These are phyloP conservation scores for Thysanoteuthis rhombus DNA, from an alignment of 2,888 invertebrate genomes.

Conservation along the genomic window DNA sequence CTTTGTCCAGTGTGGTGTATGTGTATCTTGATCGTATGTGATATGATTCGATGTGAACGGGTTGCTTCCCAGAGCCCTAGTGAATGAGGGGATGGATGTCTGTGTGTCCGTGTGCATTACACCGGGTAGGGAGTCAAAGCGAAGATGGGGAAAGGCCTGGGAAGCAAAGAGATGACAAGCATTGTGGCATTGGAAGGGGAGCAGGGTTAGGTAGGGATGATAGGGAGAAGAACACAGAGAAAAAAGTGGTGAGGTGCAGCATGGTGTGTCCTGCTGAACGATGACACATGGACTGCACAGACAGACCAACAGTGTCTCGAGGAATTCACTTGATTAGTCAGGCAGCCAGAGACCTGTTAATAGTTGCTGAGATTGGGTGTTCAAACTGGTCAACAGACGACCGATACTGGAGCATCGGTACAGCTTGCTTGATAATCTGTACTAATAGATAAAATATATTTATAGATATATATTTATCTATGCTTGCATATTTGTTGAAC, in stretches of 20 bases:
- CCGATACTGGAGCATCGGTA: background rate
- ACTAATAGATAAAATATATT: background rate
- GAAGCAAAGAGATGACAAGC: background rate
- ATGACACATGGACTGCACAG: background rate
- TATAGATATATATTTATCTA: background rate
- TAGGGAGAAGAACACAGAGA: background rate
- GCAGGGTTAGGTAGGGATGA: background rate
- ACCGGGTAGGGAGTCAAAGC: background rate
- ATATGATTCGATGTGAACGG: background rate
- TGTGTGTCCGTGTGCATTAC: background rate
- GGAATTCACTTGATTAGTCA: constrained; percentile 12
- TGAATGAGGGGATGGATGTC: background rate
- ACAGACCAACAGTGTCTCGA: background rate
- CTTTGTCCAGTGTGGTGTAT: background rate
- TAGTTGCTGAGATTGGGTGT: background rate
- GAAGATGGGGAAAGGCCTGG: background rate
- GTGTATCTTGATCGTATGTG: background rate
- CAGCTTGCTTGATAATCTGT: background rate
- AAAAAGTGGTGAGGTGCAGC: background rate
- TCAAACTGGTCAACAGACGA: background rate
- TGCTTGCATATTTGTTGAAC: background rate
- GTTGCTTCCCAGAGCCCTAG: background rate
- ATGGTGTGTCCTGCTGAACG: background rate
- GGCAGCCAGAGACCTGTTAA: background rate
- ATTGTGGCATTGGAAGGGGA: background rate